Conservation (phyloP, 2,113 vertebrate genomes). For the Amphiprion ocellaris region DNA sequence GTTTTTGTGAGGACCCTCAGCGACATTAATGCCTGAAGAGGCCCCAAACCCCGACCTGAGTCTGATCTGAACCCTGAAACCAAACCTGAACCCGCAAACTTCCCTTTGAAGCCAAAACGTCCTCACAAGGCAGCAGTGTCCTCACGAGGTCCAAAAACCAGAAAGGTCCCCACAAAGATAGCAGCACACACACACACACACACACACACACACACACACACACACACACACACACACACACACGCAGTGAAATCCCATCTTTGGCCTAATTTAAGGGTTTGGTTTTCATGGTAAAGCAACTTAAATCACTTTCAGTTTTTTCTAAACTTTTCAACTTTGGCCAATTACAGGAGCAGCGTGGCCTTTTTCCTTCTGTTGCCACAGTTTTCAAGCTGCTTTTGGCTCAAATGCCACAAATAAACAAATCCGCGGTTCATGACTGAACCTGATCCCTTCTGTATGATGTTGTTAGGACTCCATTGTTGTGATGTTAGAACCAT, state of each 20-base stretch:
- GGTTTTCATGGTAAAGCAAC: slow-evolving; percentile 50
- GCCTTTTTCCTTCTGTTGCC: neutral
- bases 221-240: slow-evolving; percentile 33
- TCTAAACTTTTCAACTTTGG: slow-evolving; percentile 8
- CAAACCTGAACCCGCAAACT: neutral
- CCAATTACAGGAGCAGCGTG: slow-evolving; percentile 19
- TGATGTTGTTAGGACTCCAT: too few relatives aligned
- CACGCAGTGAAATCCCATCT: slow-evolving; percentile 19
- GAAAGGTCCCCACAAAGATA: neutral
- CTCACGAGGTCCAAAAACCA: slow-evolving; percentile 4
- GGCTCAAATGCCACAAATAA: neutral
- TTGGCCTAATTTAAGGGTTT: slow-evolving; percentile 53
- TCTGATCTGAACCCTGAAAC: slow-evolving; percentile 11
- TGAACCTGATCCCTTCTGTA: too few relatives aligned
- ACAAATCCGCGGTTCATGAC: too few relatives aligned
- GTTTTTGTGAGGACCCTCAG: neutral
- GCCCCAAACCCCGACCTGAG: neutral
- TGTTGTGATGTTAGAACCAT: too few relatives aligned
- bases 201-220: slow-evolving; percentile 25
- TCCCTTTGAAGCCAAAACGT: slow-evolving; percentile 4
- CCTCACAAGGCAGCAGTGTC: neutral
- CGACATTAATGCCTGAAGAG: neutral
- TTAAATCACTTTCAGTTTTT: slow-evolving; percentile 24
- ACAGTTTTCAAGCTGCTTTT: neutral
- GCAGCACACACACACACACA: slow-evolving; percentile 26